phyloP scores from a whole-genome alignment of 1,140 invertebrate genomes.

The Zaprionus davidi region DNA sequence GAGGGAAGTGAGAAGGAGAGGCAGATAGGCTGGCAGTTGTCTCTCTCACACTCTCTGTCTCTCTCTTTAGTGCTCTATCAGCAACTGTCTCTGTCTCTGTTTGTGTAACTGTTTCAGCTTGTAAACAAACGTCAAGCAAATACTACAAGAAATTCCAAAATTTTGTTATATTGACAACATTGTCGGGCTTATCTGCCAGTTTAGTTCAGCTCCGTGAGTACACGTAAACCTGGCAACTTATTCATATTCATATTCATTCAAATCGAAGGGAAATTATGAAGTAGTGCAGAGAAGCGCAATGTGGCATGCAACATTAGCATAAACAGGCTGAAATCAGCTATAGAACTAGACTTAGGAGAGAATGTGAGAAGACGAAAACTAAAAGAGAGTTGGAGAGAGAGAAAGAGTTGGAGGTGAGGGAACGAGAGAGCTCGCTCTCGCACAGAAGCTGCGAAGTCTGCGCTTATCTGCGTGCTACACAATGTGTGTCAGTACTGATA shows the following conservation, averaged over 20 bases:
- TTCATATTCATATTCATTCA: slow-evolving; percentile 3
- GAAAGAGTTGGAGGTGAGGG: slow-evolving; percentile 6
- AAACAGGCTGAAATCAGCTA: not conserved
- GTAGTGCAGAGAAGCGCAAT: slow-evolving; percentile 15
- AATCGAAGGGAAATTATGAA: not conserved
- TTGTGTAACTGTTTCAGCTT: slow-evolving; percentile 54
- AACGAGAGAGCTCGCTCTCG: not conserved
- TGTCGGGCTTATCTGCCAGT: slow-evolving; percentile 60
- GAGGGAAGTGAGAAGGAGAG: not conserved
- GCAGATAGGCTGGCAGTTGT: not conserved
- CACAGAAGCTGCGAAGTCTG: slow-evolving; percentile 35
- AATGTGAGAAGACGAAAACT: not conserved
- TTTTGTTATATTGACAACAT: slow-evolving; percentile 69
- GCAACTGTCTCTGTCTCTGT: slow-evolving; percentile 31
- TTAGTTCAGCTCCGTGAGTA: slow-evolving; percentile 4
- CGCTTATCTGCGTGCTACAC: slow-evolving; percentile 39
- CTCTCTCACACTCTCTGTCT: not conserved
- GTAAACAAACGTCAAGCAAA: slow-evolving; percentile 68
- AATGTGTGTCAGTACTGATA: slow-evolving; percentile 76
- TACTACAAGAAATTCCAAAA: slow-evolving; percentile 60
- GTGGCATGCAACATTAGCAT: not conserved
- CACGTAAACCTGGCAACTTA: slow-evolving; percentile 33
- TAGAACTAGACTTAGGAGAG: not conserved
- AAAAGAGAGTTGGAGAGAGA: not conserved
- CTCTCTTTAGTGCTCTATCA: slow-evolving; percentile 2